A percentile compares a stretch with the other conserved stretches of the same genome.
phyloP scores from a whole-genome alignment of 2,888 invertebrate species.

The Drosophila bunnanda region DNA sequence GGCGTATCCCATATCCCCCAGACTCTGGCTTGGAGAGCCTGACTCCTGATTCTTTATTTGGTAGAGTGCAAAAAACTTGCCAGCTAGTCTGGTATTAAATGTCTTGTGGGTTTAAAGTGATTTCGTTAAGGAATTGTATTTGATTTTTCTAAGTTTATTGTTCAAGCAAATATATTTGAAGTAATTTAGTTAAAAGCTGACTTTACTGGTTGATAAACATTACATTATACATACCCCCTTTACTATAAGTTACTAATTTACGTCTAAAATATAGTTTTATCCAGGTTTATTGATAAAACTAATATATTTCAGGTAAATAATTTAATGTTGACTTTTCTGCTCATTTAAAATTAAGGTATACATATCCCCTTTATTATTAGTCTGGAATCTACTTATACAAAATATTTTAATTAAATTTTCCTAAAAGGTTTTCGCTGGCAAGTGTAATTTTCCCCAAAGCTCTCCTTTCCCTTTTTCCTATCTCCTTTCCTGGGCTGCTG shows the following conservation, averaged over 20 bases:
- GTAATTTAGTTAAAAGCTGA: too few species aligned
- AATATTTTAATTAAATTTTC: background rate
- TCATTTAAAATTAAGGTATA: too few species aligned
- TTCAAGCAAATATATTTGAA: background rate
- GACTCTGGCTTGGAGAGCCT: conserved; percentile 14
- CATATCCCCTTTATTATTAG: too few species aligned
- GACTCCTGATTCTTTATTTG: conserved; percentile 5
- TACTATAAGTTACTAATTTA: too few species aligned
- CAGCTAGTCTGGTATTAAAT: background rate
- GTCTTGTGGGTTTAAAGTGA: background rate
- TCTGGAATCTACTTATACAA: background rate
- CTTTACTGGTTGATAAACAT: too few species aligned
- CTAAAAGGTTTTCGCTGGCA: background rate
- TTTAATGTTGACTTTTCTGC: too few species aligned
- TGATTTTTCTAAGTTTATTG: background rate
- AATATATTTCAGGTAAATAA: too few species aligned
- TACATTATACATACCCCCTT: too few species aligned
- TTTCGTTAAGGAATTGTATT: too few species aligned
- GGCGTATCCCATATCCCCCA: conserved; percentile 41
- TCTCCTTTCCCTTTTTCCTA: background rate
- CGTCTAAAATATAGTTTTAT: too few species aligned
- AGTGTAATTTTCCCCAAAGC: background rate
- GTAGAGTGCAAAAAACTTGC: conserved; percentile 31
- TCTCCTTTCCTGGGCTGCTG: conserved; percentile 17
- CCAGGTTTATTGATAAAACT: too few species aligned